A percentile compares a stretch with the other conserved stretches of the same genome.
Evolutionary conservation across 2,113 vertebrate species (phyloP).

Genomic region (Macrotis lagotis): DNA sequence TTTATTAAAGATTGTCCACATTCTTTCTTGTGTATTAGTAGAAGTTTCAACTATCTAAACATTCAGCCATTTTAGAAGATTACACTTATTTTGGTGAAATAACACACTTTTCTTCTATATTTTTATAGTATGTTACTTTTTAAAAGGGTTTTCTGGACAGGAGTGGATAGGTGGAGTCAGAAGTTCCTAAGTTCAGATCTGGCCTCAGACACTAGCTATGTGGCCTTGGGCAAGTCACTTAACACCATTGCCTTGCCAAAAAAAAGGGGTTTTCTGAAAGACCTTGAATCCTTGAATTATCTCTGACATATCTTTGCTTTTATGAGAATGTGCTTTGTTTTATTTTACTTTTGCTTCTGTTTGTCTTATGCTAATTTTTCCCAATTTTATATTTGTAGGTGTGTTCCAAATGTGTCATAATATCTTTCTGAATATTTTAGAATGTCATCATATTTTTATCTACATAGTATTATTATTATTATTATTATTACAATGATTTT

Average conservation of each 20-base stretch:
- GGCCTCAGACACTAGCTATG: too few species aligned
- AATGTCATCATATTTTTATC: background rate
- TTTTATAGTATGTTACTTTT: background rate
- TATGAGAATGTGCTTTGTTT: background rate
- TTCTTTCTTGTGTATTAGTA: background rate
- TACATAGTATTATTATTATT: background rate
- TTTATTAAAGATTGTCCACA: background rate
- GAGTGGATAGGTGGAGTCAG: too few species aligned
- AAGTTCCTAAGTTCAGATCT: too few species aligned
- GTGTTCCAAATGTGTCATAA: background rate
- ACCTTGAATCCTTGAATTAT: background rate
- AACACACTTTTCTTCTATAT: background rate
- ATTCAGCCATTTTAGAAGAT: background rate
- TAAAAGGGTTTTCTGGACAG: background rate
- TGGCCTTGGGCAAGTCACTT: too few species aligned
- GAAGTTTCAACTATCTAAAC: background rate
- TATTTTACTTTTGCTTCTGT: background rate
- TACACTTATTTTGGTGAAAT: background rate
- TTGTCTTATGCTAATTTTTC: background rate
- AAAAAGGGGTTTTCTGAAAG: background rate
- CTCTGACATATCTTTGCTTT: background rate
- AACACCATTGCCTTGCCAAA: too few species aligned
- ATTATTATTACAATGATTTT: background rate
- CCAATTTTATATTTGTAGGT: background rate
- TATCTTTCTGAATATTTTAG: background rate